These are phyloP conservation scores for Cyclophora punctaria DNA, from an alignment of 2,888 invertebrate species.

Conservation along the genomic window DNA sequence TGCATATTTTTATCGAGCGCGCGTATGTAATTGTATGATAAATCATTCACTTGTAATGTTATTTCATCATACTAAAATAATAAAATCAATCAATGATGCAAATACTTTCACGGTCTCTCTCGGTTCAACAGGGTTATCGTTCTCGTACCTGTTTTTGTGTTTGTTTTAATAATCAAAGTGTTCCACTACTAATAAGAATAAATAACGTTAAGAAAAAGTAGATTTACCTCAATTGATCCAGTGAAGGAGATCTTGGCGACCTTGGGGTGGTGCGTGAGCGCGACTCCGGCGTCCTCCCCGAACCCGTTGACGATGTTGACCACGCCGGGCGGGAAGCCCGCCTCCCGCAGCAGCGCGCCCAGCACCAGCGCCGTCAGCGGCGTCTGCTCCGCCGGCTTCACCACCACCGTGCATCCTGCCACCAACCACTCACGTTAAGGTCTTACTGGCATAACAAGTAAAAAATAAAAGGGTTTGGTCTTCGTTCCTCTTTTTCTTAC, in stretches of 20 bases:
- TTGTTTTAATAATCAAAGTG: conserved; percentile 28
- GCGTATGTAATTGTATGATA: too few species aligned
- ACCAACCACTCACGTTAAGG: neutral
- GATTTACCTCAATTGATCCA: conserved; percentile 29
- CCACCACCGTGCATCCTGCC: conserved; percentile 82
- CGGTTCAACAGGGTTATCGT: too few species aligned
- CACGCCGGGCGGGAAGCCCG: conserved; percentile 92
- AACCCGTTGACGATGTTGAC: conserved; percentile 93
- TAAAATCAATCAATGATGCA: too few species aligned
- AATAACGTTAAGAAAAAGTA: too few species aligned
- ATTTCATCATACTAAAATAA: too few species aligned
- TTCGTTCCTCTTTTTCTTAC: conserved; percentile 12
- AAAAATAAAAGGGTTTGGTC: neutral
- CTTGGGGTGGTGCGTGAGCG: conserved; percentile 79
- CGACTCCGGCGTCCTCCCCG: conserved; percentile 83
- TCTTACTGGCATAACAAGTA: too few species aligned
- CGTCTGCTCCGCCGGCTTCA: conserved; percentile 96
- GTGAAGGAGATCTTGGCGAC: conserved; percentile 91
- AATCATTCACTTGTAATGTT: too few species aligned
- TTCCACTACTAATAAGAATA: too few species aligned
- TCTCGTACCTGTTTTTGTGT: too few species aligned
- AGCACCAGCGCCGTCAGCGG: conserved; percentile 90
- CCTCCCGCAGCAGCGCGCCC: conserved; percentile 86
- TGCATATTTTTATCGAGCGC: too few species aligned
- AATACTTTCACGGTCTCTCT: too few species aligned